phyloP scores from a whole-genome alignment of 2,797 vertebrate species.

The Pelochelys cantorii region DNA sequence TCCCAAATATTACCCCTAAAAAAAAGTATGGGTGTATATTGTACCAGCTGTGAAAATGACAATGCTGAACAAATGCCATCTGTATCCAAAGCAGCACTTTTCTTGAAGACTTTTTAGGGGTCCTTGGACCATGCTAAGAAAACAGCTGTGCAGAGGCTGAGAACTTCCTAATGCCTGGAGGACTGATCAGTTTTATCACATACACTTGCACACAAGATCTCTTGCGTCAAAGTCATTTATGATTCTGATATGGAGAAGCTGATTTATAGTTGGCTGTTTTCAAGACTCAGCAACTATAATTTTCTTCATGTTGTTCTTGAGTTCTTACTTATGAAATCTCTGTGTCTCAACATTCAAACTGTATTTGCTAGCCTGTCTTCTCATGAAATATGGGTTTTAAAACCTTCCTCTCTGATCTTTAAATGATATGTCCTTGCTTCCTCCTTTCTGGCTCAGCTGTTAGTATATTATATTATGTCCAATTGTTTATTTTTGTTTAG shows the following conservation, averaged over 20 bases:
- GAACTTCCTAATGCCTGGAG: slow-evolving; percentile 6
- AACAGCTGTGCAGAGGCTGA: not conserved
- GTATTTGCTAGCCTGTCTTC: not conserved
- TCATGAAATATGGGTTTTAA: not conserved
- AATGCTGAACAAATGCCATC: not conserved
- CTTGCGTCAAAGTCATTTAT: slow-evolving; percentile 24
- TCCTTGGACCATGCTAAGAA: not conserved
- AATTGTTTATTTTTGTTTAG: not conserved
- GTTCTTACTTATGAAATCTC: not conserved
- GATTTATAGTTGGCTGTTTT: slow-evolving; percentile 10
- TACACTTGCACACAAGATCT: not conserved
- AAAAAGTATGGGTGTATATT: not conserved
- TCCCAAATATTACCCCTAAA: not conserved
- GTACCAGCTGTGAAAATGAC: not conserved
- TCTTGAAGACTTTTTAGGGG: not conserved
- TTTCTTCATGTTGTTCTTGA: not conserved
- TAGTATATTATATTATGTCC: not conserved
- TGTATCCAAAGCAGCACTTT: not conserved
- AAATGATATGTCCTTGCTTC: not conserved
- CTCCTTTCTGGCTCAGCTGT: not conserved
- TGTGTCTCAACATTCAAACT: not conserved
- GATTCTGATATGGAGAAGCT: not conserved
- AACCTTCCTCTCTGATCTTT: not conserved
- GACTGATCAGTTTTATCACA: not conserved
- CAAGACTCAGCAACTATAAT: not conserved